Evolutionary conservation across 2,113 vertebrate species (phyloP), one percentile per base, ranked within the genome.

Genomic region (Marmota flaviventris): DNA sequence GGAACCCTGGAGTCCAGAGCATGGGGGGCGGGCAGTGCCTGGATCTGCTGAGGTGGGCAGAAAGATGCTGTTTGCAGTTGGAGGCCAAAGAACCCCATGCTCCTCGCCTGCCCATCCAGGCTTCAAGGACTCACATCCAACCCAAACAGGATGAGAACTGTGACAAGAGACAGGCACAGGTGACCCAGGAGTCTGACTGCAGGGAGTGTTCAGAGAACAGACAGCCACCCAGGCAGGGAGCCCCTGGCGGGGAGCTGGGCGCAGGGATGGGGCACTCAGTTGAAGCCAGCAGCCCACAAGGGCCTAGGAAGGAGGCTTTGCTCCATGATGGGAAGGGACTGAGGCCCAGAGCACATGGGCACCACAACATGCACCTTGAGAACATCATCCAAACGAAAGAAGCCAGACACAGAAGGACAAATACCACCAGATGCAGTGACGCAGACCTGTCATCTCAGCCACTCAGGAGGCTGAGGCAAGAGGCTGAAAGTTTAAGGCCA

Each of bases 81-180:
- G 42, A 73, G n/a, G 8, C n/a, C 69, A 63, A 3, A 87, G 65
- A 53, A 5, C 8, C 1, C 67, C 24, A 27, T 8, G 4, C 24
- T 5, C 67, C 48, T 37, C 48, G 18, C 67, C n/a, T 25, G 25
- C 29, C 32, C 53, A 17, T 27, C 56, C 56, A 61, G 79, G 61
- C 79, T 22, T 61, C 78, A 81, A 37, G 25, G 53, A 72, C 72
- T 24, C 42, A 24, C 14, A 18, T 37, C 4, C 42, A 34, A 27
- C 24, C 11, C 6, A 0, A 37, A 37, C 4, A 0, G 24, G 48
- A 56, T 37, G 17, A 39, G 51, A 58, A 58, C 51, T 1, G 1
- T 8, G 61, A 58, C 45, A 48, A 56, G 18, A 37, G 13, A 83
- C 56, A 91, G 48, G 58, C 1, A 5, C 25, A 13, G 69, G 85